Evolutionary conservation across 1,140 invertebrate genomes (phyloP).

Genomic region (Ladona fulva): DNA sequence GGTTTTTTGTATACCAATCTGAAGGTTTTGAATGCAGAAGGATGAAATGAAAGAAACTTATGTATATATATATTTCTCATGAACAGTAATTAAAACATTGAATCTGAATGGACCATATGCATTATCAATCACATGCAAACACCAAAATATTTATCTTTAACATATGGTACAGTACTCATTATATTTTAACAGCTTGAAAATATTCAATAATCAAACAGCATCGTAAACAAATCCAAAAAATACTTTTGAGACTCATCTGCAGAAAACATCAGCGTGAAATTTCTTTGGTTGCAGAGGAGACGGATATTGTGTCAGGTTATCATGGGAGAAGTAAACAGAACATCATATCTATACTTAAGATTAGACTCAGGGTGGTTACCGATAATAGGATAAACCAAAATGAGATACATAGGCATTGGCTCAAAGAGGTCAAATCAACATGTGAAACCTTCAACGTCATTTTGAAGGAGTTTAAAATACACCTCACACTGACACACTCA

Average conservation of each 20-base stretch:
- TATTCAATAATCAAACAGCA: not conserved
- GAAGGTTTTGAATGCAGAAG: too few relatives aligned
- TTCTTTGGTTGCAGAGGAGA: not conserved
- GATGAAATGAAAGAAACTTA: too few relatives aligned
- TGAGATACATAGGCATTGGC: not conserved
- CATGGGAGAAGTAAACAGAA: not conserved
- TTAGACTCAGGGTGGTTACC: not conserved
- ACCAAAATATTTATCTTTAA: constrained; percentile 7
- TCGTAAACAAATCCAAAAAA: not conserved
- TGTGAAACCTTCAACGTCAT: not conserved
- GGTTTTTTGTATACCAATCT: too few relatives aligned
- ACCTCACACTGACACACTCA: not conserved
- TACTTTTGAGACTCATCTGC: not conserved
- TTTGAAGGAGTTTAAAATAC: not conserved
- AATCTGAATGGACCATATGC: not conserved
- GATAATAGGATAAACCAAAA: not conserved
- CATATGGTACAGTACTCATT: constrained; percentile 6
- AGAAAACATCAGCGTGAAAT: not conserved
- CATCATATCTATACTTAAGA: too few relatives aligned
- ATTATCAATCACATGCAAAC: constrained; percentile 3
- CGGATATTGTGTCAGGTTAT: not conserved
- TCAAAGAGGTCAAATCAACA: not conserved
- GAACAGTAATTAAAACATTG: not conserved
- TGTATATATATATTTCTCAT: too few relatives aligned
- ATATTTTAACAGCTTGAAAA: constrained; percentile 9